Evolutionary conservation across 1,140 invertebrate species (phyloP), one percentile per base, ranked within the genome.

Genomic region (Hyphantria cunea): DNA sequence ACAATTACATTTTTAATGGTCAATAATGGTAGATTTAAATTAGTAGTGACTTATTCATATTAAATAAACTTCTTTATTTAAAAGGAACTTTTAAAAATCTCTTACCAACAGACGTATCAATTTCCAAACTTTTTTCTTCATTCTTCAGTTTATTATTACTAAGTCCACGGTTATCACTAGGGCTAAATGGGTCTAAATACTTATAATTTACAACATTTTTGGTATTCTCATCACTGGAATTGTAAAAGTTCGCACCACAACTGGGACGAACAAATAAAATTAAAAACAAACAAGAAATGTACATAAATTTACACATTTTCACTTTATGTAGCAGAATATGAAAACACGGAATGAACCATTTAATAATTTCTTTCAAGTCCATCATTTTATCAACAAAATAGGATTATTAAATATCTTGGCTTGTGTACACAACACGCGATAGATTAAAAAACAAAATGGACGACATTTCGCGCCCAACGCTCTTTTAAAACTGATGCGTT

Each of bases 311-410:
- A 44, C 72, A 62, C 67, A 80, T 82, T 78, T 78, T 84, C 51
- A 50, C 52, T 44, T 59, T 44, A 13, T 47, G 39, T 72, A 84
- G 70, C 62, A 88, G 73, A 33, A 83, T 73, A 55, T 86, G 82
- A 66, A 88, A 88, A 74, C 87, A 86, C 52, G 85, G 87, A 65
- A 90, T 87, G 49, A 90, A 90, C 87, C 87, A 90, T 64, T 87
- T 87, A 49, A 90, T 90, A 32, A 90, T 87, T 42, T 90, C 85
- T 75, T 78, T 89, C 72, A 89, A 76, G 70, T 89, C 87, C 83
- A 88, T 88, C 72, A 74, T 84, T 63, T 55, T 47, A 15, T 61
- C 51, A 62, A 17, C 54, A 48, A 65, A 41, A 44, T 31, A 42
- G 58, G 56, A 44, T 65, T n/a, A n/a, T n/a, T 55, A 53, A 14